Percentiles rank a stretch among this genome's conserved stretches.
phyloP scores from a whole-genome alignment of 1,140 invertebrate species.

The Brachionus plicatilis region DNA sequence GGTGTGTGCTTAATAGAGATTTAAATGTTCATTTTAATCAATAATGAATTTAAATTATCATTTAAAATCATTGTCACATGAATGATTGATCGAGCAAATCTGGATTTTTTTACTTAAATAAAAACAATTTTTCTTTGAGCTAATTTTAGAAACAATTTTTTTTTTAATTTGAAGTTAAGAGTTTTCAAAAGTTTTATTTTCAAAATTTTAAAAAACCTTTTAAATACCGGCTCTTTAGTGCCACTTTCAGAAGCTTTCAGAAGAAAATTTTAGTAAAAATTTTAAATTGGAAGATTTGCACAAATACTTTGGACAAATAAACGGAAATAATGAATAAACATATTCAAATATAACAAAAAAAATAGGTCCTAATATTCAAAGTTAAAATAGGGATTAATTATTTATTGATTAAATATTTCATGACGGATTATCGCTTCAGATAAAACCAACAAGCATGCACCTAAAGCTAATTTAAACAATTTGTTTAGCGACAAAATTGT shows the following conservation, averaged over 20 bases:
- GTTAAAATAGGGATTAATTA: background rate
- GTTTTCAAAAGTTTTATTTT: background rate
- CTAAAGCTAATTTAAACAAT: background rate
- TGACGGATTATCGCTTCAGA: background rate
- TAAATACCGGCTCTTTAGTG: background rate
- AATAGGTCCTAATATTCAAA: background rate
- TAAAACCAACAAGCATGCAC: background rate
- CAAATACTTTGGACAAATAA: background rate
- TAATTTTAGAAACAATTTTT: background rate
- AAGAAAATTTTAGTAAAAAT: background rate
- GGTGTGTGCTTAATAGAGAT: background rate
- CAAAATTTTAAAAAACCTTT: background rate
- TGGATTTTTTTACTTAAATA: background rate
- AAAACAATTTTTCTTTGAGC: background rate
- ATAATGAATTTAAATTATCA: background rate
- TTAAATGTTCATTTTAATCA: background rate
- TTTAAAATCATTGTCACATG: background rate
- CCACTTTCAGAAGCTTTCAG: background rate
- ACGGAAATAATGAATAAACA: background rate
- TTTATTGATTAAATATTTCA: slow-evolving; percentile 3
- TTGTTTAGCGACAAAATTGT: background rate
- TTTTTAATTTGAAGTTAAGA: background rate
- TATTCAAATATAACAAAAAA: background rate
- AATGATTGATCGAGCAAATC: background rate
- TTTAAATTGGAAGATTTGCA: background rate